A percentile compares a stretch with the other conserved stretches of the same genome.
phyloP scores from a whole-genome alignment of 2,113 vertebrate genomes.

The Platichthys stellatus region DNA sequence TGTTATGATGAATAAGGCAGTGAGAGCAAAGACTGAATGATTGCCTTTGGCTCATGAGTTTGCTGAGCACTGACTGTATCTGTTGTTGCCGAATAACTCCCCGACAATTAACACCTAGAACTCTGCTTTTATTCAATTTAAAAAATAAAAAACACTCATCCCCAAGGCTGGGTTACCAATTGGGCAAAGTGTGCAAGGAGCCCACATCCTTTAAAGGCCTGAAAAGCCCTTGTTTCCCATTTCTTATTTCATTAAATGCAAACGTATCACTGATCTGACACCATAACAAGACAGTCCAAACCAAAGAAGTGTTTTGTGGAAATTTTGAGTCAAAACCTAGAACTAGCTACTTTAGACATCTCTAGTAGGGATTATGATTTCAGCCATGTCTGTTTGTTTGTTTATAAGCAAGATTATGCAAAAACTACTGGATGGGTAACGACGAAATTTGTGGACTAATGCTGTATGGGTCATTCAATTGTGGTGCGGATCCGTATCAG shows the following conservation, averaged over 20 bases:
- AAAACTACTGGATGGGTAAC: background rate
- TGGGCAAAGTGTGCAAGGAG: no score
- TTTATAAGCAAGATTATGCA: background rate
- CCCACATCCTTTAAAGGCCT: no score
- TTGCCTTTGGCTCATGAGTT: no score
- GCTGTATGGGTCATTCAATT: no score
- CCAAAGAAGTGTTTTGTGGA: no score
- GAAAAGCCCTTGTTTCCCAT: background rate
- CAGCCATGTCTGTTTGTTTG: background rate
- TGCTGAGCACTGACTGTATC: no score
- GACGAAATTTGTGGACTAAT: no score
- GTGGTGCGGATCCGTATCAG: no score
- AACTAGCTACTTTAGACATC: background rate
- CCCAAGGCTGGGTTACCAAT: no score
- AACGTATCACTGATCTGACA: background rate
- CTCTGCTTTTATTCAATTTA: background rate
- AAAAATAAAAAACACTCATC: no score
- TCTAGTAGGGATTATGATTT: background rate
- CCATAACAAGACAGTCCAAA: background rate
- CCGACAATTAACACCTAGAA: no score
- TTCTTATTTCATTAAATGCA: background rate
- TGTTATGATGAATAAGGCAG: background rate
- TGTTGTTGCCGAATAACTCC: no score
- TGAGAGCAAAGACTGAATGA: constrained; percentile 3
- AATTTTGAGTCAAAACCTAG: background rate